phyloP scores from a whole-genome alignment of 2,888 invertebrate genomes.

The Elmis aenea region DNA sequence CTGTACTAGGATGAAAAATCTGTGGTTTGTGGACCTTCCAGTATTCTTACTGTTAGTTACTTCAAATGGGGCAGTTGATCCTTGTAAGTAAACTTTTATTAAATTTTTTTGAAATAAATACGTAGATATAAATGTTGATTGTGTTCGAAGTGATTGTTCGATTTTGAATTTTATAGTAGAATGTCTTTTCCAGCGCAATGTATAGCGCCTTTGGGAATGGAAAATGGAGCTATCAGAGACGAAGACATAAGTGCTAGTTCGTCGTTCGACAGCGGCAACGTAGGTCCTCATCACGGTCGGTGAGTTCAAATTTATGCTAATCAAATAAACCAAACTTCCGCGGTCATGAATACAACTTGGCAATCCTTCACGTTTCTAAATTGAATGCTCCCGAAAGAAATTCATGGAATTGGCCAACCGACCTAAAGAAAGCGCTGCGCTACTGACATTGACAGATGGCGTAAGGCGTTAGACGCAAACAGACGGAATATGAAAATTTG shows the following conservation, averaged over 20 bases:
- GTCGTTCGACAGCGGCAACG: slow-evolving; percentile 78
- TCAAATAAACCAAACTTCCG: slow-evolving; percentile 31
- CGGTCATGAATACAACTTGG: slow-evolving; percentile 25
- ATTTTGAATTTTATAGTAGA: slow-evolving; percentile 6
- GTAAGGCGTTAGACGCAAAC: slow-evolving; percentile 35
- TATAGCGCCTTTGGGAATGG: slow-evolving; percentile 80
- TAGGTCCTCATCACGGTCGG: slow-evolving; percentile 84
- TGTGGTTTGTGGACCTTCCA: slow-evolving; percentile 23
- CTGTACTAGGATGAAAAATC: slow-evolving; percentile 34
- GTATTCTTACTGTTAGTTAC: slow-evolving; percentile 27
- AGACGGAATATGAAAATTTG: slow-evolving; percentile 39
- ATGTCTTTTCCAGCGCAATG: slow-evolving; percentile 68
- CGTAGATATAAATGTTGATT: no score
- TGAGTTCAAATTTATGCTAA: slow-evolving; percentile 47
- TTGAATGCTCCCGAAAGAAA: slow-evolving; percentile 33
- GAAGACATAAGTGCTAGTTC: slow-evolving; percentile 79
- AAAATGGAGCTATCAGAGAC: slow-evolving; percentile 76
- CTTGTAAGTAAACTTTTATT: slow-evolving; percentile 37
- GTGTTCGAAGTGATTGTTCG: no score
- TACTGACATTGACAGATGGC: slow-evolving; percentile 37
- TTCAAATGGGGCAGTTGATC: slow-evolving; percentile 35
- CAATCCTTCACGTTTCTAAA: slow-evolving; percentile 34
- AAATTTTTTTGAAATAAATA: no score
- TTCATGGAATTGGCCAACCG: slow-evolving; percentile 36
- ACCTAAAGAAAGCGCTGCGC: slow-evolving; percentile 30